Evolutionary conservation across 2,888 invertebrate species (phyloP).

Genomic region (Hemaris fuciformis): DNA sequence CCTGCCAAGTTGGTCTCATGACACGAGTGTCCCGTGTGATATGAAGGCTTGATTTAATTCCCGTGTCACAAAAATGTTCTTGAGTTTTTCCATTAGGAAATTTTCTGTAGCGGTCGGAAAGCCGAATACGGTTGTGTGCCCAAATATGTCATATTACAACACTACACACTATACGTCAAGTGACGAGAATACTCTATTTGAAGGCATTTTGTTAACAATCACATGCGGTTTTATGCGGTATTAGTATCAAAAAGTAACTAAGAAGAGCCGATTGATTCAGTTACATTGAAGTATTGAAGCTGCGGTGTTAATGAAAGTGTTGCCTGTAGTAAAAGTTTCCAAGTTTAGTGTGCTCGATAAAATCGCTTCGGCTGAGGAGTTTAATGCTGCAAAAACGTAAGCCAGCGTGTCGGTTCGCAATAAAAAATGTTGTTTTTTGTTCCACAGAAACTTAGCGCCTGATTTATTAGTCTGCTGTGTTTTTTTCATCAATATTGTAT

Average conservation of each 20-base stretch:
- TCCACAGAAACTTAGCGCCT: background rate
- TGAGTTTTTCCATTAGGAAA: too few species aligned
- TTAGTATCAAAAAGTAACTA: background rate
- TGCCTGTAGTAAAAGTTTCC: background rate
- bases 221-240: too few species aligned
- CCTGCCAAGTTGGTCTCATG: too few species aligned
- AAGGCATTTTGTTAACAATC: too few species aligned
- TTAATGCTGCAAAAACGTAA: conserved; percentile 5
- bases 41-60: too few species aligned
- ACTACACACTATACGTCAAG: too few species aligned
- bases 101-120: too few species aligned
- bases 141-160: too few species aligned
- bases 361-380: background rate
- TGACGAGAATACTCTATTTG: too few species aligned
- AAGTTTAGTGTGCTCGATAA: conserved; percentile 4
- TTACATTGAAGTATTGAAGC: background rate
- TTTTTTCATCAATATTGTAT: background rate
- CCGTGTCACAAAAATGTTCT: too few species aligned
- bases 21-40: too few species aligned
- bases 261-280: background rate
- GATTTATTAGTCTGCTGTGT: background rate
- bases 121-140: too few species aligned
- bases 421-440: background rate
- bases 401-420: background rate
- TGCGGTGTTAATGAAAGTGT: background rate